Base-by-base conservation (phyloP, 2,888 invertebrate genomes). In the Mythimna pallens region DNA sequence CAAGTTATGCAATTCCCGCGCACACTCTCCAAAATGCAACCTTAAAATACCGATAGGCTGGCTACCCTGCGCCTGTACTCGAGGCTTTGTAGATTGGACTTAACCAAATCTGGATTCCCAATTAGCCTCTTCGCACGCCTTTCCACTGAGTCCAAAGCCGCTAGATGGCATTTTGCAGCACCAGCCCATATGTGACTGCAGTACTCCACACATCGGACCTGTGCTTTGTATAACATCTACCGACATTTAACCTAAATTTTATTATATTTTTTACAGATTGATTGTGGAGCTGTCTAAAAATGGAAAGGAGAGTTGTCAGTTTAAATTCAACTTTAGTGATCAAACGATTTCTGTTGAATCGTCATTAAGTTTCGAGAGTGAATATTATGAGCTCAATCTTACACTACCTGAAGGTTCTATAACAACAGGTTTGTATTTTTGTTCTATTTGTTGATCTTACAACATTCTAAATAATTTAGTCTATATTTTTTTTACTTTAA, bases 181-280 rank as follows among this genome's bases (percentile, higher is more conserved):
- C n/a, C n/a, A n/a, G n/a, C n/a, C n/a, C n/a, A n/a, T n/a, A n/a
- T n/a, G n/a, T n/a, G n/a, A n/a, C n/a, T n/a, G n/a, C n/a, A n/a
- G n/a, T n/a, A n/a, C n/a, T n/a, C n/a, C n/a, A n/a, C n/a, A n/a
- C n/a, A n/a, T n/a, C n/a, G n/a, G n/a, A n/a, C n/a, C n/a, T n/a
- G n/a, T n/a, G n/a, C n/a, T n/a, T n/a, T n/a, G n/a, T n/a, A n/a
- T n/a, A n/a, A n/a, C n/a, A 76, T 66, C 12, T 52, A 59, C 14
- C 10, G 25, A 8, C 43, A 25, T 70, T 20, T 40, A 20, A 40
- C 25, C 36, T 72, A 25, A 17, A 55, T 22, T 30, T 12, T 34
- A 40, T 50, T 55, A 4, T 57, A 54, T 55, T 6, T 55, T 36
- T 83, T 81, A 30, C 75, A 89, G 89, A 65, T 85, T 88, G 8